Evolutionary conservation across 2,113 vertebrate species (phyloP).

Genomic region (Phylloscopus trochiloides): DNA sequence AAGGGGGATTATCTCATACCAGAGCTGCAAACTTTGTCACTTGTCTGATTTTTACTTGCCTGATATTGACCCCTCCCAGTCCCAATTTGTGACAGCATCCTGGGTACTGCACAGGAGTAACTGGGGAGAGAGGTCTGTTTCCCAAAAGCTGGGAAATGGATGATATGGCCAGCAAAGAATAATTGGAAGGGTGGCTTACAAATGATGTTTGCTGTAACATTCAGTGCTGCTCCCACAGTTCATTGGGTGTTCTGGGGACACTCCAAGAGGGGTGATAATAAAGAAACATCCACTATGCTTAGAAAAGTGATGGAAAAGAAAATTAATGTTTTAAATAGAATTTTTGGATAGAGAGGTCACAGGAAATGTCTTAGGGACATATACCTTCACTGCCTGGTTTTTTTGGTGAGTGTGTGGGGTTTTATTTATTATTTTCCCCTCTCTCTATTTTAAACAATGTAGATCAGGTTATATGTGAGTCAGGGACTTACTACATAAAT

Average conservation of each 20-base stretch:
- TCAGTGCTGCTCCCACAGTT: background rate
- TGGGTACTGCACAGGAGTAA: rapidly evolving
- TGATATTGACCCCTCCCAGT: background rate
- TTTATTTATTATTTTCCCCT: rapidly evolving
- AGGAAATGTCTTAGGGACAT: background rate
- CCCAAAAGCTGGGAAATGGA: background rate
- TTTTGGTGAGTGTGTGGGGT: background rate
- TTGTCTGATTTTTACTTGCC: background rate
- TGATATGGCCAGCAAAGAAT: background rate
- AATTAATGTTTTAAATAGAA: background rate
- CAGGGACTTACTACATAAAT: background rate
- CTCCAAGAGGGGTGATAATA: background rate
- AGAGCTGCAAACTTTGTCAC: background rate
- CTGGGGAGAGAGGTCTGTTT: background rate
- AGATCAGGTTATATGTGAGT: background rate
- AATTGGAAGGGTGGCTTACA: background rate
- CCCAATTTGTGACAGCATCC: background rate
- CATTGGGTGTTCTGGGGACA: background rate
- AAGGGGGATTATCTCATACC: background rate
- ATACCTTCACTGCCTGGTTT: background rate
- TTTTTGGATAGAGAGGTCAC: background rate
- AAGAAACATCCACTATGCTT: background rate
- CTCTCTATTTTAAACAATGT: background rate
- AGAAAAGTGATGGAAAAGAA: background rate
- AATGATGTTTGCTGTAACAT: background rate